phyloP scores from a whole-genome alignment of 2,113 vertebrate genomes.

The Arothron firmamentum region DNA sequence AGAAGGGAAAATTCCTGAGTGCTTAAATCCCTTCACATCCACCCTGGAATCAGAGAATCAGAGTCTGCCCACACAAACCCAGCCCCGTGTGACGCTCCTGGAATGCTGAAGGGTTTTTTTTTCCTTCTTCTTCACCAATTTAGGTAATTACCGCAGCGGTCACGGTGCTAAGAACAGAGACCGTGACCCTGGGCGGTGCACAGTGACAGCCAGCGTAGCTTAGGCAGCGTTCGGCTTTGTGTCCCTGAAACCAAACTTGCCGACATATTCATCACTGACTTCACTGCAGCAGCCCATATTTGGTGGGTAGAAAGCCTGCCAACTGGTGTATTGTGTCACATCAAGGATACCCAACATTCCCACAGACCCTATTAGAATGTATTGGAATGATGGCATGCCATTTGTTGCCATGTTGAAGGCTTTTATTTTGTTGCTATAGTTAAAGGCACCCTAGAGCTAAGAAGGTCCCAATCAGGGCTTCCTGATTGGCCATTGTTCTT shows the following conservation, averaged over 20 bases:
- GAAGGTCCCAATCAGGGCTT: neutral
- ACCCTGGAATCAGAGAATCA: constrained; percentile 63
- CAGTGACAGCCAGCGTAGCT: constrained; percentile 54
- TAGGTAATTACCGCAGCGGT: constrained; percentile 67
- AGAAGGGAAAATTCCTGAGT: constrained; percentile 56
- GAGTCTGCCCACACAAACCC: constrained; percentile 62
- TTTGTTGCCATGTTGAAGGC: constrained; percentile 6
- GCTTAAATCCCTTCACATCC: constrained; percentile 63
- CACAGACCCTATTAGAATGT: constrained; percentile 31
- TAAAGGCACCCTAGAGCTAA: neutral
- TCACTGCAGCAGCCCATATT: constrained; percentile 40
- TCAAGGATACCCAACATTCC: constrained; percentile 38
- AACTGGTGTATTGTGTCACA: constrained; percentile 41
- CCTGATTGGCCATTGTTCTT: constrained; percentile 1
- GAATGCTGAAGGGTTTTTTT: constrained; percentile 59
- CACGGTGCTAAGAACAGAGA: constrained; percentile 66
- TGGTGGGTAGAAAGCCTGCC: constrained; percentile 40
- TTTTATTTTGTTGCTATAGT: neutral
- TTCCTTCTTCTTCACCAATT: constrained; percentile 48
- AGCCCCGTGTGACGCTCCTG: constrained; percentile 58
- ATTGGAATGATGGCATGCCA: neutral
- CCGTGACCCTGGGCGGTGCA: constrained; percentile 61
- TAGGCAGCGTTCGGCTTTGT: constrained; percentile 54
- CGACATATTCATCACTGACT: constrained; percentile 68
- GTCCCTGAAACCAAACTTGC: constrained; percentile 54